phyloP scores from a whole-genome alignment of 2,113 vertebrate genomes.

The Herpailurus yagouaroundi region DNA sequence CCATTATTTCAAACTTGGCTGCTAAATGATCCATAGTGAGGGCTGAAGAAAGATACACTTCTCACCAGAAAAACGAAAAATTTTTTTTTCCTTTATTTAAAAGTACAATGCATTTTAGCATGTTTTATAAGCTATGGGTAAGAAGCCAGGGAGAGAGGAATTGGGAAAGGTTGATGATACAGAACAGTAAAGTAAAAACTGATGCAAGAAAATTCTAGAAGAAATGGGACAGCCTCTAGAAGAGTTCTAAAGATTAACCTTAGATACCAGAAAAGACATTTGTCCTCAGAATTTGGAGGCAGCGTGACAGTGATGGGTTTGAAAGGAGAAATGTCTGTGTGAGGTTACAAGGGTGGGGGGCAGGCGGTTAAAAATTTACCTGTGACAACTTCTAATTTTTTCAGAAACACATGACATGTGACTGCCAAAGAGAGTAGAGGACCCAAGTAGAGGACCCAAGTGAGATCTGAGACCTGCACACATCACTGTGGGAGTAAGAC shows the following conservation, averaged over 20 bases:
- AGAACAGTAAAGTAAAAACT: background rate
- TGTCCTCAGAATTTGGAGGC: background rate
- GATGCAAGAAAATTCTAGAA: background rate
- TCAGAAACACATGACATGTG: background rate
- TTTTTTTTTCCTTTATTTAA: background rate
- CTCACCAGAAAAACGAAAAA: background rate
- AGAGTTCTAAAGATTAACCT: background rate
- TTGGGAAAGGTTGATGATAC: background rate
- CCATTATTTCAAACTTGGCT: background rate
- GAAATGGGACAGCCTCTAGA: background rate
- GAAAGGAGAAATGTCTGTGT: background rate
- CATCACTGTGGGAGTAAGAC: background rate
- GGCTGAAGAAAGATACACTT: background rate
- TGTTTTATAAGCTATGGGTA: background rate
- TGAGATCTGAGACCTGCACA: background rate
- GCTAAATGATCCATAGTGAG: background rate
- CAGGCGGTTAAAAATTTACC: background rate
- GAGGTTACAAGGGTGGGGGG: background rate
- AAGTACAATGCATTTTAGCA: background rate
- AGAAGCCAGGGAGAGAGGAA: background rate
- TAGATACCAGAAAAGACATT: background rate
- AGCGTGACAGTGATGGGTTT: background rate
- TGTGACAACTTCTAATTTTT: background rate
- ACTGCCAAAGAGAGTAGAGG: background rate
- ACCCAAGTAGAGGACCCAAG: background rate